Evolutionary conservation across 2,797 vertebrate genomes (phyloP).

Genomic region (Anas bahamensis): DNA sequence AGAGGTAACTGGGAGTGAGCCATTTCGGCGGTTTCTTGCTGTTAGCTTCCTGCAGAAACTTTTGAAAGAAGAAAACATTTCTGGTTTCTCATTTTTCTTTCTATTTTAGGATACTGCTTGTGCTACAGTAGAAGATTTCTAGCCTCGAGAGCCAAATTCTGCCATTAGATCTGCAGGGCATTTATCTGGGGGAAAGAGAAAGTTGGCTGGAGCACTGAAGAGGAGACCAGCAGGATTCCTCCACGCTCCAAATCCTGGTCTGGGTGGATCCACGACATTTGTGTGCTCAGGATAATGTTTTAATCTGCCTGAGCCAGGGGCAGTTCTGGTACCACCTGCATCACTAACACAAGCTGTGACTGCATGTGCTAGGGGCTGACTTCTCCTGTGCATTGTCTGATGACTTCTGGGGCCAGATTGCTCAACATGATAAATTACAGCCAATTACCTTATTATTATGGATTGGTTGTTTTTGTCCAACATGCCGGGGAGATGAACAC

Average conservation of each 20-base stretch:
- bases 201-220: neutral
- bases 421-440: neutral
- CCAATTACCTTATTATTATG: neutral
- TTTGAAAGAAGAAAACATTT: conserved; percentile 62
- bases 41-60: conserved; percentile 41
- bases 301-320: neutral
- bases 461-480: neutral
- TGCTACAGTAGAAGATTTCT: conserved; percentile 65
- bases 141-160: conserved; percentile 48
- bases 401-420: neutral
- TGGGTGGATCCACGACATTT: neutral
- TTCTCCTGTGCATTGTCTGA: neutral
- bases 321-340: neutral
- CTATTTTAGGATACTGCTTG: conserved; percentile 70
- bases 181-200: conserved; percentile 19
- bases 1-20: neutral
- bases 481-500: neutral
- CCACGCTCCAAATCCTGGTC: neutral
- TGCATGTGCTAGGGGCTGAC: neutral
- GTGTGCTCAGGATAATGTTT: neutral
- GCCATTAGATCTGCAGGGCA: conserved; percentile 25
- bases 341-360: neutral
- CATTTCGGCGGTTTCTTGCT: conserved; percentile 13
- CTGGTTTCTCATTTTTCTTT: conserved; percentile 67
- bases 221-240: neutral